Evolutionary conservation across 1,140 invertebrate genomes (phyloP), one percentile per base, ranked within the genome.

Genomic region (Cryptotermes secundus): DNA sequence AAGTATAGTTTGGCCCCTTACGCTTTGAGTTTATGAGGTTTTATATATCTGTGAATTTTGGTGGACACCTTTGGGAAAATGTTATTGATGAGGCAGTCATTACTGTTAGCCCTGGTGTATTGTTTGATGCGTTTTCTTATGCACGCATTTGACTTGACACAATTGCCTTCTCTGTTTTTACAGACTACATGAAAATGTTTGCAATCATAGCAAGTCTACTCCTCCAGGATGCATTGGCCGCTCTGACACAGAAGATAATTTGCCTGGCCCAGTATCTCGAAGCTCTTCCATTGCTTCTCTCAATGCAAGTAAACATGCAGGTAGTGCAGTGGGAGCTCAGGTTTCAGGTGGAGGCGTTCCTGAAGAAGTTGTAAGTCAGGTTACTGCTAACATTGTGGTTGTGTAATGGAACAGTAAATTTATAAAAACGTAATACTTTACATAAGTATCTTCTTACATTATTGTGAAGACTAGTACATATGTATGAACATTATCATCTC

Each of bases 111-210:
- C 9, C 45, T 45, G 45, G 45, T 45, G 45, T 45, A 45, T 10
- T 45, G 45, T 45, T 10, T 16, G 45, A 45, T 9, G 45, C 38
- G 10, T 38, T 3, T 6, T 38, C 10, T 38, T 38, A 38, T 38
- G 38, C 10, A 9, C 16, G 7, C 7, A 12, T 45, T 1, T 42
- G 38, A 49, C 0, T 49, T 49, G 9, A 31, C 31, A 81, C 42
- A 35, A 34, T 31, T 4, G 38, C 24, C 7, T 85, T 45, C 34
- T 10, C 0, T 96, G 94, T 88, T 96, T 96, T 88, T 87, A 96
- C 72, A 88, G 92, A 81, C 86, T 90, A 38, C 89, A 90, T 86
- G 90, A 91, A 87, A 90, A 89, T 86, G 83, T 88, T 10, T 86
- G 87, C 49, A 83, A 83, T 65, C 72, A 34, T 7, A 84, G 34